phyloP scores from a whole-genome alignment of 1,140 invertebrate species.

The Pogonomyrmex californicus region DNA sequence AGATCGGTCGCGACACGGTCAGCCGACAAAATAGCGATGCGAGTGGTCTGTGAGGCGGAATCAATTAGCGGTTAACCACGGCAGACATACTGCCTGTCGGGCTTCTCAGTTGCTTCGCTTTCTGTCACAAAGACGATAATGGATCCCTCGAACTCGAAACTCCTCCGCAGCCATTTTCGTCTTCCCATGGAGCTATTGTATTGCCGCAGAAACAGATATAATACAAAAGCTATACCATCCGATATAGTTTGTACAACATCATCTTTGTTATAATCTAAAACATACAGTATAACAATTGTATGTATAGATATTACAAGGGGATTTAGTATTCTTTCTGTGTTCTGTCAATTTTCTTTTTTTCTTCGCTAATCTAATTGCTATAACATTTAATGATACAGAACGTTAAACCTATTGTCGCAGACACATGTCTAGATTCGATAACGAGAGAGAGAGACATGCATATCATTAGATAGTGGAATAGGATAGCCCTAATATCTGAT shows the following conservation, averaged over 20 bases:
- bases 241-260: not conserved
- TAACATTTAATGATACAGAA: conserved; percentile 13
- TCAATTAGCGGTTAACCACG: conserved; percentile 46
- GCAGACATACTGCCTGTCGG: not conserved
- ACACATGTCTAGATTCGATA: not conserved
- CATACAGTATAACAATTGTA: not conserved
- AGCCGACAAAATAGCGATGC: conserved; percentile 35
- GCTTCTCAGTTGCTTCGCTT: conserved; percentile 54
- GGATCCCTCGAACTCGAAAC: conserved; percentile 13
- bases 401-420: not conserved
- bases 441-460: conserved; percentile 16
- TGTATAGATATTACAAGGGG: not conserved
- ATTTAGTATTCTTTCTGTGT: not conserved
- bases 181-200: conserved; percentile 21
- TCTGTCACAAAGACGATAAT: conserved; percentile 18
- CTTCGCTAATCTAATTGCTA: not conserved
- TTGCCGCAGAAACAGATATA: not conserved
- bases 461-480: conserved; percentile 42
- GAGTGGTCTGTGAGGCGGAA: conserved; percentile 53
- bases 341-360: not conserved
- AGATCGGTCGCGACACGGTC: conserved; percentile 47
- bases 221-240: not conserved
- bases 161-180: conserved; percentile 31
- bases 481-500: not conserved
- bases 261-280: not conserved